Base-by-base conservation (phyloP, 2,113 vertebrate genomes). In the Stercorarius parasiticus region DNA sequence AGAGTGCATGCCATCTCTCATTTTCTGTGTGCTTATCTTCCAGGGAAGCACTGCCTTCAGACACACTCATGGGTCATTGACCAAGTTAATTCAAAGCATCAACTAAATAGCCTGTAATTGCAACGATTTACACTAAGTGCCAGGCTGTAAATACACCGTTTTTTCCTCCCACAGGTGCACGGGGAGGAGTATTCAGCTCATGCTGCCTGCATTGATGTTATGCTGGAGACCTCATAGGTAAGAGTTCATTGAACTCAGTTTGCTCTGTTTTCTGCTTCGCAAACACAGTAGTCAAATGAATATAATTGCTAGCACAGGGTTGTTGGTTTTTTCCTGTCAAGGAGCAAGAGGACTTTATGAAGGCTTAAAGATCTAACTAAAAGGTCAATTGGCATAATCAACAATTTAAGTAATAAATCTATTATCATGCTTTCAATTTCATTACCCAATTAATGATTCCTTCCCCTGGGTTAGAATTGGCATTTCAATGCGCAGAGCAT, bases 311-410 rank as follows among this genome's bases (percentile, higher is more conserved):
- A 61, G 38, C 50, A 82, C 9, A 34, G n/a, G 6, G 36, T 25
- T 86, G 29, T 43, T 49, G 18, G 8, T 14, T 42, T 81, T 45
- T 42, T 52, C 29, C 78, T 86, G 32, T 61, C 6, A 50, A 50
- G 58, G 47, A 94, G 45, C 66, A 88, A 89, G 77, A 89, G 16
- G 40, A 62, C 30, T 92, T 95, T 58, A 86, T 45, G 67, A 78
- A 66, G 38, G 87, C 78, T 72, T 93, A 69, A 79, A 61, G 27
- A 86, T 52, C 88, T 86, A n/a, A 52, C 36, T 66, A 81, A 95
- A 90, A 88, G 80, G 93, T 96, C 94, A 94, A 82, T 66, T 86
- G 79, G 38, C 32, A 42, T 88, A 94, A 94, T 95, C 94, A 93
- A 64, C 93, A 90, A 53, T 91, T 77, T 88, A 86, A 83, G 86